Conservation (phyloP, 1,140 invertebrate species). For the Pygmarrhopalites habei region DNA sequence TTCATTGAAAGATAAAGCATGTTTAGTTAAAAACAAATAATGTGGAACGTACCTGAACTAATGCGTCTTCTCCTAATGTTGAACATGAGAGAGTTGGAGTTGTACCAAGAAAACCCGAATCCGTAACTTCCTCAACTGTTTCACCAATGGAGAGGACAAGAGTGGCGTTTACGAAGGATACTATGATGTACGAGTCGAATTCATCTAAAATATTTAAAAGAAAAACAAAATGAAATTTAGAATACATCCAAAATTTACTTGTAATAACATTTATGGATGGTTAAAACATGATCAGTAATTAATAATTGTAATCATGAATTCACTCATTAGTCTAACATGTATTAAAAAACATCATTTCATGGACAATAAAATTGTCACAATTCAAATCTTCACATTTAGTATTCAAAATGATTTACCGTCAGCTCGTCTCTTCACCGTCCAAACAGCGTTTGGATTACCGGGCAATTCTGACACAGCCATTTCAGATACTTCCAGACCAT, state of each 20-base stretch:
- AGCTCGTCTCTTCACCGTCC: constrained; percentile 93
- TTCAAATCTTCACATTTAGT: too few species aligned
- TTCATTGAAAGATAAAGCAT: too few species aligned
- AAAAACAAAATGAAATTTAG: constrained; percentile 44
- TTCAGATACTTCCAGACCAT: constrained; percentile 95
- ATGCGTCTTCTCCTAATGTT: constrained; percentile 90
- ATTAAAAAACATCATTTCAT: constrained; percentile 30
- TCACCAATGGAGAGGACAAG: constrained; percentile 98
- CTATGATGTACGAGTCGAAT: constrained; percentile 99
- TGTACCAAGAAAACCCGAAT: constrained; percentile 97
- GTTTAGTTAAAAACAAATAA: neutral
- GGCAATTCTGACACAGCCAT: constrained; percentile 99
- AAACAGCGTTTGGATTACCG: constrained; percentile 98
- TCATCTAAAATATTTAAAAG: too few species aligned
- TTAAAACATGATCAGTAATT: constrained; percentile 27
- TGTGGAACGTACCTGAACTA: constrained; percentile 71
- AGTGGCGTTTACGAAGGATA: constrained; percentile 99
- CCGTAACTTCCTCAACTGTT: constrained; percentile 99
- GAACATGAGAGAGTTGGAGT: constrained; percentile 96
- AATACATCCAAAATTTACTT: neutral
- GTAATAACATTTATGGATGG: neutral
- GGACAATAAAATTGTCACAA: too few species aligned
- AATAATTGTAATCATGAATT: constrained; percentile 28
- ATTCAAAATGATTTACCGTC: constrained; percentile 91
- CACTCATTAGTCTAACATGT: constrained; percentile 40